phyloP scores from a whole-genome alignment of 2,113 vertebrate genomes.

The Copsychus sechellarum region DNA sequence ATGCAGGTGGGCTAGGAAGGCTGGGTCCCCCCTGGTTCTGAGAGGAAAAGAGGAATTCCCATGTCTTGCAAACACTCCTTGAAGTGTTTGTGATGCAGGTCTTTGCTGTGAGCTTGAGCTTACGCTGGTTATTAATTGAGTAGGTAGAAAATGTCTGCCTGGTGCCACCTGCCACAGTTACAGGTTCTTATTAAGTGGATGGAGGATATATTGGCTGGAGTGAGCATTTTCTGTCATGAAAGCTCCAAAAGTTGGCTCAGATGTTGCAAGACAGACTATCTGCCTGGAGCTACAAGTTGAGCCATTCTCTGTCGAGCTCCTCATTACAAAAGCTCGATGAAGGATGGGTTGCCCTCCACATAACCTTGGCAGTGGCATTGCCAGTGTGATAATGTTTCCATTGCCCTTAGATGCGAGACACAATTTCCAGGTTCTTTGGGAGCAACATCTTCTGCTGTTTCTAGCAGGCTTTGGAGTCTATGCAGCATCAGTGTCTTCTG shows the following conservation, averaged over 20 bases:
- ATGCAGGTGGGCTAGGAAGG: background rate
- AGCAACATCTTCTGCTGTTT: background rate
- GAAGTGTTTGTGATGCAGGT: background rate
- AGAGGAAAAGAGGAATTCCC: background rate
- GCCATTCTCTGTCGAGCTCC: background rate
- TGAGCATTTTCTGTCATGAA: background rate
- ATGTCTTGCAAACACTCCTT: background rate
- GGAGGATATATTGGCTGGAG: background rate
- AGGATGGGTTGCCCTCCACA: rapidly evolving
- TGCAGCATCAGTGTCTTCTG: background rate
- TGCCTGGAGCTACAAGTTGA: background rate
- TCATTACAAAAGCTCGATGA: background rate
- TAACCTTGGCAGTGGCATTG: background rate
- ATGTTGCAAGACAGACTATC: background rate
- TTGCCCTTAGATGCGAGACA: background rate
- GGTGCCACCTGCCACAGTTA: background rate
- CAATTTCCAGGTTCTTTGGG: background rate
- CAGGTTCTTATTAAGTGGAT: background rate
- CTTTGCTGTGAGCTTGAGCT: background rate
- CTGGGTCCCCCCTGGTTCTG: background rate
- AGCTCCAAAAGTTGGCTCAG: background rate
- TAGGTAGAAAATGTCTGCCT: background rate
- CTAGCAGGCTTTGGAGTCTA: background rate
- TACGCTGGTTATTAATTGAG: background rate
- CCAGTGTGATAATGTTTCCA: rapidly evolving